Conservation (phyloP, 2,797 vertebrate species). For the Myripristis jacobus region DNA sequence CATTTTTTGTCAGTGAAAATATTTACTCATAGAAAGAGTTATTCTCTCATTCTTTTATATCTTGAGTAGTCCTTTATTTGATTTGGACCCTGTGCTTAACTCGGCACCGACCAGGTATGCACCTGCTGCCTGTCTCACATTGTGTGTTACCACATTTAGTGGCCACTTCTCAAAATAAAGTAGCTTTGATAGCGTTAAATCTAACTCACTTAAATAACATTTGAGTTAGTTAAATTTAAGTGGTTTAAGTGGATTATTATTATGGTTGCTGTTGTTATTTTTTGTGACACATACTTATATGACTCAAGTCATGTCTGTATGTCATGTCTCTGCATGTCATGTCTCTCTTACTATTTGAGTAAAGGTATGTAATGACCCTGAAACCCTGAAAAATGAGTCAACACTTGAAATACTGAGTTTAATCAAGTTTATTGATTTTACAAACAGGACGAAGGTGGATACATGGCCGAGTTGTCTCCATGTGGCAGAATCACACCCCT, state of each 20-base stretch:
- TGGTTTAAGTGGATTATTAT: not conserved
- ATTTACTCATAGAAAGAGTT: slow-evolving; percentile 15
- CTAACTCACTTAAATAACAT: no score
- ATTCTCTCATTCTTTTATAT: slow-evolving; percentile 11
- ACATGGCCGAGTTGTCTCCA: not conserved
- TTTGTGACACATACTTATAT: not conserved
- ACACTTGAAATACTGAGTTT: slow-evolving; percentile 12
- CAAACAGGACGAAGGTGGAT: slow-evolving; percentile 9
- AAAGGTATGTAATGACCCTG: not conserved
- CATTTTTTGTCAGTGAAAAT: not conserved
- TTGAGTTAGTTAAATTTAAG: no score
- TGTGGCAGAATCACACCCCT: not conserved
- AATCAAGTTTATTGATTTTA: slow-evolving; percentile 59
- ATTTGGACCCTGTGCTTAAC: slow-evolving; percentile 5
- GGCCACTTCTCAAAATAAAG: not conserved
- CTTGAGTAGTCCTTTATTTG: slow-evolving; percentile 27
- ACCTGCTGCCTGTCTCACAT: slow-evolving; percentile 49
- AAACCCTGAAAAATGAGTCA: slow-evolving; percentile 36
- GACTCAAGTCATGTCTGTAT: not conserved
- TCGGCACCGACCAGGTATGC: slow-evolving; percentile 10
- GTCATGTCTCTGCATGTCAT: no score
- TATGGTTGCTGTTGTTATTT: not conserved
- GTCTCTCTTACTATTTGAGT: not conserved
- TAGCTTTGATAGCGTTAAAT: not conserved
- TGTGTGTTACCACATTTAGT: slow-evolving; percentile 28